Conservation (phyloP, 2,888 invertebrate genomes). For the Crepidodera aurea region DNA sequence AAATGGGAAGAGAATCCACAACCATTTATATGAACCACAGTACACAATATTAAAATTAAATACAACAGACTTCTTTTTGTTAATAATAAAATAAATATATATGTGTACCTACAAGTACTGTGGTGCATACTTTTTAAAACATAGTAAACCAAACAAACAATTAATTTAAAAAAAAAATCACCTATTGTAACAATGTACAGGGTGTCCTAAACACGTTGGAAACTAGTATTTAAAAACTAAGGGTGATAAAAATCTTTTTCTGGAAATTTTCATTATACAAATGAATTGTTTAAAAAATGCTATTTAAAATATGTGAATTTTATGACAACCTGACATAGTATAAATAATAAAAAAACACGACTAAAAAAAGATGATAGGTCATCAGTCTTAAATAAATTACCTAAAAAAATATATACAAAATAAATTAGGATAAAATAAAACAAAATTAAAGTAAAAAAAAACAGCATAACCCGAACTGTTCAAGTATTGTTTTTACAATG, state of each 20-base stretch:
- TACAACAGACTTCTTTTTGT: neutral
- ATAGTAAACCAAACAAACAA: constrained; percentile 33
- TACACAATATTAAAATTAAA: constrained; percentile 24
- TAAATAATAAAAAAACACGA: constrained; percentile 28
- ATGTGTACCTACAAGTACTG: constrained; percentile 32
- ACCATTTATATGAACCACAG: constrained; percentile 43
- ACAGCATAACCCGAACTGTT: constrained; percentile 34
- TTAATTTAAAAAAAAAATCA: constrained; percentile 22
- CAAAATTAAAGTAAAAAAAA: constrained; percentile 29
- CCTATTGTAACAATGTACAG: constrained; percentile 10
- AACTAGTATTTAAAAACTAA: too few relatives aligned
- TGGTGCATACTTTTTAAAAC: constrained; percentile 42
- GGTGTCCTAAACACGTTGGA: neutral
- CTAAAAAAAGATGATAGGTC: constrained; percentile 52
- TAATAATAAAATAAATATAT: constrained; percentile 12
- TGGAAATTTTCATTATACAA: too few relatives aligned
- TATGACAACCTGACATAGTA: neutral
- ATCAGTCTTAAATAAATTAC: constrained; percentile 60
- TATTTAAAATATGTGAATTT: neutral
- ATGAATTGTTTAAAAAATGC: too few relatives aligned
- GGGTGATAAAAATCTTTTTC: too few relatives aligned
- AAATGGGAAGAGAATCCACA: constrained; percentile 42
- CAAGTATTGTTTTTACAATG: constrained; percentile 37
- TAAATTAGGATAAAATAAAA: constrained; percentile 38
- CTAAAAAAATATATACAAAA: constrained; percentile 52